Conservation (phyloP, 2,113 vertebrate species). For the Malurus cyaneus region DNA sequence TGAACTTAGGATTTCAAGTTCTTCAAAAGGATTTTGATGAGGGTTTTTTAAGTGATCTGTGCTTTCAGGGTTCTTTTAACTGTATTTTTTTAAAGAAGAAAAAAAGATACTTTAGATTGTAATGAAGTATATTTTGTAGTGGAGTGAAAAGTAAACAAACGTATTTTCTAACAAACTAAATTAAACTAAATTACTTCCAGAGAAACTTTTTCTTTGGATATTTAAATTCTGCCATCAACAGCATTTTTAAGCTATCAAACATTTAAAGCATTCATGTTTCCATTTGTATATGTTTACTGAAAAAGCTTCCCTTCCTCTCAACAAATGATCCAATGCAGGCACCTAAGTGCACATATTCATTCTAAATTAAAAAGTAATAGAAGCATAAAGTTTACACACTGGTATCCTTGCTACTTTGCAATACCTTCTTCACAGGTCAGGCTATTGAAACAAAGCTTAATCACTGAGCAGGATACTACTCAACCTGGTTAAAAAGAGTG, state of each 20-base stretch:
- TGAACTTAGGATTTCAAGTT: slow-evolving; percentile 50
- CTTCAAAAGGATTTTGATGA: slow-evolving; percentile 35
- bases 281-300: background rate
- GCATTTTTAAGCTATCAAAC: background rate
- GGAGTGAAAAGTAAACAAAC: background rate
- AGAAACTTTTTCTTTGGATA: background rate
- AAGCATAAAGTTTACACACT: background rate
- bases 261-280: background rate
- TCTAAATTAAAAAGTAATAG: background rate
- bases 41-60: slow-evolving; percentile 30
- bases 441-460: background rate
- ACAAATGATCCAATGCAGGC: background rate
- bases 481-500: background rate
- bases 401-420: background rate
- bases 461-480: background rate
- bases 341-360: background rate
- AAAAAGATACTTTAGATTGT: background rate
- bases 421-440: background rate
- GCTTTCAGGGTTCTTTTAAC: slow-evolving; percentile 18
- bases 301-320: background rate
- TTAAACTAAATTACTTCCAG: background rate
- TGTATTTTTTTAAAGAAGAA: background rate
- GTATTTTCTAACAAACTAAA: background rate
- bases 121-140: background rate
- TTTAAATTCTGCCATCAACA: background rate